Conservation (phyloP, 2,888 invertebrate species). For the Idaea aversata region DNA sequence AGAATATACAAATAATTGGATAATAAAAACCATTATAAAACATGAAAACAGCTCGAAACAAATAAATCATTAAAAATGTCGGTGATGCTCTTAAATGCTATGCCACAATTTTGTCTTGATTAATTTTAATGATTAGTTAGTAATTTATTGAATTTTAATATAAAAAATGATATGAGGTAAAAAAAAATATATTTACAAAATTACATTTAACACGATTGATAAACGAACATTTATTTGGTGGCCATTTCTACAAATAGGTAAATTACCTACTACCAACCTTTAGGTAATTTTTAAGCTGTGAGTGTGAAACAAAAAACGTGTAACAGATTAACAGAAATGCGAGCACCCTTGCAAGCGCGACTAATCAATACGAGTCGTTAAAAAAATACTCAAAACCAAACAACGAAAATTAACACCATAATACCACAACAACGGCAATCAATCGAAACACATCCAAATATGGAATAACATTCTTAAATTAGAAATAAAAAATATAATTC, state of each 20-base stretch:
- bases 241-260: background rate
- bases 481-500: constrained; percentile 28
- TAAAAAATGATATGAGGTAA: no score
- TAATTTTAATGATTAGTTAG: no score
- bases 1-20: no score
- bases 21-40: no score
- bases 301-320: background rate
- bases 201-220: no score
- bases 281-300: background rate
- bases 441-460: constrained; percentile 13
- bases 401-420: constrained; percentile 4
- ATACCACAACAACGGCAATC: background rate
- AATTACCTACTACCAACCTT: background rate
- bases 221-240: no score
- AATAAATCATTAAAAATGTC: no score
- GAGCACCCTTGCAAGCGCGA: background rate
- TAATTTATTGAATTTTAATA: no score
- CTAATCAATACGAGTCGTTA: background rate
- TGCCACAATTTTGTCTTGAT: no score
- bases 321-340: background rate
- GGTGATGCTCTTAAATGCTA: no score
- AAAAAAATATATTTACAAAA: no score
- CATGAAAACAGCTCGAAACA: no score
- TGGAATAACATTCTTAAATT: constrained; percentile 21
- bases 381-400: constrained; percentile 3